Evolutionary conservation across 2,797 vertebrate genomes (phyloP).

Genomic region (Acipenser ruthenus): DNA sequence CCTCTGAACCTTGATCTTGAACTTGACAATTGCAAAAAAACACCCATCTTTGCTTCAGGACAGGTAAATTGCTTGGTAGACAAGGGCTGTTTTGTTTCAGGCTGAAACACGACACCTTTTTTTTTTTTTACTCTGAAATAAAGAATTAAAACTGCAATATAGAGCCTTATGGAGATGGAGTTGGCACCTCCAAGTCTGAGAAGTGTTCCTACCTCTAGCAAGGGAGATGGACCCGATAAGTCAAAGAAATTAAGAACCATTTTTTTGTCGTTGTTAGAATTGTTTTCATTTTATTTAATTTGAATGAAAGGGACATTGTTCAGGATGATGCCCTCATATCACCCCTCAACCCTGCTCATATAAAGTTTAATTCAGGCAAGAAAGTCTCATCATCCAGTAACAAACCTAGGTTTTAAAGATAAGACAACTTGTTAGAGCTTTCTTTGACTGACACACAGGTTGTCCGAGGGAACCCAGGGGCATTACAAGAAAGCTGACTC

Average conservation of each 20-base stretch:
- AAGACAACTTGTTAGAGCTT: no score
- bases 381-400: no score
- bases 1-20: slow-evolving; percentile 54
- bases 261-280: no score
- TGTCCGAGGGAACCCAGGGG: no score
- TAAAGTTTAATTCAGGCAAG: no score
- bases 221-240: slow-evolving; percentile 14
- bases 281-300: no score
- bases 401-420: no score
- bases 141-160: slow-evolving; percentile 49
- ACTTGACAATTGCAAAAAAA: slow-evolving; percentile 50
- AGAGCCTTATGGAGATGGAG: slow-evolving; percentile 45
- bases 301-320: no score
- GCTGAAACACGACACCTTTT: slow-evolving; percentile 48
- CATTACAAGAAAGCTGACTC: no score
- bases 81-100: slow-evolving; percentile 42
- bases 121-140: slow-evolving; percentile 42
- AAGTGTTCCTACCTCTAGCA: slow-evolving; percentile 38
- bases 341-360: no score
- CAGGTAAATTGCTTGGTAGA: slow-evolving; percentile 48
- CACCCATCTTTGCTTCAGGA: slow-evolving; percentile 49
- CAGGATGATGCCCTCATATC: no score
- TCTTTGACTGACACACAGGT: no score
- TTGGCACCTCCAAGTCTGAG: slow-evolving; percentile 62
- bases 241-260: not conserved